phyloP scores from a whole-genome alignment of 2,797 vertebrate genomes.

The Chromobotia macracanthus region DNA sequence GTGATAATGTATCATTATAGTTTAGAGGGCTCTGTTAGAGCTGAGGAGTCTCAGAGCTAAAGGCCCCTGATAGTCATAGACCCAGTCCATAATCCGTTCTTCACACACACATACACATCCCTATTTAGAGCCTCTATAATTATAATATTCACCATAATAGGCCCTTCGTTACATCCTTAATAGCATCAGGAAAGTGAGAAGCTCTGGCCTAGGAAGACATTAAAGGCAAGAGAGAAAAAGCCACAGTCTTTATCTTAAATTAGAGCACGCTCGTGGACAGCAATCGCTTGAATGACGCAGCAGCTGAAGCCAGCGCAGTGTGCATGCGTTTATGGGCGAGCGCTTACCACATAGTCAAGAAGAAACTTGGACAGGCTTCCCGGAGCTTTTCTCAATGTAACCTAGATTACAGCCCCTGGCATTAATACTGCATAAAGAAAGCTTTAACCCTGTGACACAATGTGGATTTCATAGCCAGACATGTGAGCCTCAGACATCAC shows the following conservation, averaged over 20 bases:
- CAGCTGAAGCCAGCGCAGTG: background rate
- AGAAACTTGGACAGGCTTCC: background rate
- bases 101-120: background rate
- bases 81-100: background rate
- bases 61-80: background rate
- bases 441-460: slow-evolving; percentile 19
- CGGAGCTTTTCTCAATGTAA: slow-evolving; percentile 28
- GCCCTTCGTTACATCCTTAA: slow-evolving; percentile 17
- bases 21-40: no score
- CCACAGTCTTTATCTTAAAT: slow-evolving; percentile 26
- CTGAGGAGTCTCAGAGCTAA: background rate
- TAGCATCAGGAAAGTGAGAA: slow-evolving; percentile 21
- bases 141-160: slow-evolving; percentile 26
- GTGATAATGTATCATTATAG: background rate
- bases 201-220: background rate
- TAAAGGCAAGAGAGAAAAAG: slow-evolving; percentile 5
- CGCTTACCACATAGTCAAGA: background rate
- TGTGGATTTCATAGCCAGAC: background rate
- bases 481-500: background rate
- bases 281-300: slow-evolving; percentile 6
- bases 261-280: slow-evolving; percentile 13
- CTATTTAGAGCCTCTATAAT: slow-evolving; percentile 23
- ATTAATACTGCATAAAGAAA: slow-evolving; percentile 37
- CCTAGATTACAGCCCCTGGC: slow-evolving; percentile 18
- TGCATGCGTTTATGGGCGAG: slow-evolving; percentile 6